Evolutionary conservation across 2,888 invertebrate genomes (phyloP).

Genomic region (Strigamia transsilvanica): DNA sequence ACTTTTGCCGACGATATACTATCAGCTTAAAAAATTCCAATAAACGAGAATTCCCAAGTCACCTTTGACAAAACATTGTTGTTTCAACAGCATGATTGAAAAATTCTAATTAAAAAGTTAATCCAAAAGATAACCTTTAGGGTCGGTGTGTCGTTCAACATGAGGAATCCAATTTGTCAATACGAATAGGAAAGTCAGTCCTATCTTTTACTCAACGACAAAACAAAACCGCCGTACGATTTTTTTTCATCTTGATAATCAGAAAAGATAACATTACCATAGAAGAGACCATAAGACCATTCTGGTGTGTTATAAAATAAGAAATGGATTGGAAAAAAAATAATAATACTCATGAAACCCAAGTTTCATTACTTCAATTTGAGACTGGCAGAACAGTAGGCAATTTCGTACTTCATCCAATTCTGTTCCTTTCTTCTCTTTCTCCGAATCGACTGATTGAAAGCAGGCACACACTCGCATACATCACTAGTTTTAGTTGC

Average conservation of each 20-base stretch:
- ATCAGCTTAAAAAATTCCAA: too few relatives aligned
- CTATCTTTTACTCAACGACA: background rate
- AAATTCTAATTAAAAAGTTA: slow-evolving; percentile 14
- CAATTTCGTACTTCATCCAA: slow-evolving; percentile 6
- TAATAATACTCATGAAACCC: too few relatives aligned
- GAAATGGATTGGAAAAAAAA: background rate
- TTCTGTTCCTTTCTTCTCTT: background rate
- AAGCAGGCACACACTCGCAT: background rate
- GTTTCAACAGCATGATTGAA: background rate
- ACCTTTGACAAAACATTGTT: background rate
- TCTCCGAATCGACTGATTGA: slow-evolving; percentile 19
- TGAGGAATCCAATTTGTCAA: background rate
- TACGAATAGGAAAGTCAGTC: background rate
- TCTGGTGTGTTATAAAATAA: background rate
- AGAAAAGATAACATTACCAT: too few relatives aligned
- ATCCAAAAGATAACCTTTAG: background rate
- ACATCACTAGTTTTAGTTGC: slow-evolving; percentile 23
- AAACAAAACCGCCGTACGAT: background rate
- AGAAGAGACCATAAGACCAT: background rate
- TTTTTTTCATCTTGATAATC: too few relatives aligned
- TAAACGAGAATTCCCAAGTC: too few relatives aligned
- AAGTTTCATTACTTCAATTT: background rate
- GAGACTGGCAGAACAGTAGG: background rate
- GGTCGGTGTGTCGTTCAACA: background rate
- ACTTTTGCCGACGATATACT: too few relatives aligned